These are phyloP conservation scores for Hirtodrosophila histrioides DNA, from an alignment of 2,888 invertebrate species.

Conservation along the genomic window DNA sequence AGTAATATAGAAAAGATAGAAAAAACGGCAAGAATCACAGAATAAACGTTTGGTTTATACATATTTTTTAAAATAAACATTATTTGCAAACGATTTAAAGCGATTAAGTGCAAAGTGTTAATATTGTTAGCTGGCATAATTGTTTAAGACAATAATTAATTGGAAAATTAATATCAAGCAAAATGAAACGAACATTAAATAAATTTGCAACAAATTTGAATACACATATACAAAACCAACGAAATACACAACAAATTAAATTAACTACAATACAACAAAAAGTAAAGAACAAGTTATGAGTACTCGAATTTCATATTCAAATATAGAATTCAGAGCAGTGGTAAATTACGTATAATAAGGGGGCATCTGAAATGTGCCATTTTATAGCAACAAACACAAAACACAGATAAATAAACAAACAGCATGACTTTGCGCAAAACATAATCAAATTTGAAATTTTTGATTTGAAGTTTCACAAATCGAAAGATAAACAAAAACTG, in stretches of 20 bases:
- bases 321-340: slow-evolving; percentile 26
- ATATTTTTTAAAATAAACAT: slow-evolving; percentile 18
- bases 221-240: slow-evolving; percentile 42
- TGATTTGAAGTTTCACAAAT: slow-evolving; percentile 36
- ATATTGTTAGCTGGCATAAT: slow-evolving; percentile 72
- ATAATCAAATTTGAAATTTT: slow-evolving; percentile 25
- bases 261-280: slow-evolving; percentile 1
- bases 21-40: background rate
- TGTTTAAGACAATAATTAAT: slow-evolving; percentile 80
- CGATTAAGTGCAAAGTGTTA: slow-evolving; percentile 36
- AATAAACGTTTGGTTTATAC: slow-evolving; percentile 14
- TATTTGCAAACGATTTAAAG: slow-evolving; percentile 14
- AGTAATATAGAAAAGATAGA: slow-evolving; percentile 12
- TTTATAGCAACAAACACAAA: slow-evolving; percentile 32
- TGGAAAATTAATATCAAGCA: slow-evolving; percentile 29
- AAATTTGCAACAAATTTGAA: slow-evolving; percentile 23
- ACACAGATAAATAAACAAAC: slow-evolving; percentile 25
- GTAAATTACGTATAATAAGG: slow-evolving; percentile 15
- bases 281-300: slow-evolving; percentile 1
- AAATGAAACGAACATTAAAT: slow-evolving; percentile 5
- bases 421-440: slow-evolving; percentile 26
- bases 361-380: slow-evolving; percentile 30
- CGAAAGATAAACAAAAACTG: slow-evolving; percentile 27
- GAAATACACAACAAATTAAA: slow-evolving; percentile 38
- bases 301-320: slow-evolving; percentile 24